Conservation (phyloP, 2,113 vertebrate species). For the Notarius lentiginosus region DNA sequence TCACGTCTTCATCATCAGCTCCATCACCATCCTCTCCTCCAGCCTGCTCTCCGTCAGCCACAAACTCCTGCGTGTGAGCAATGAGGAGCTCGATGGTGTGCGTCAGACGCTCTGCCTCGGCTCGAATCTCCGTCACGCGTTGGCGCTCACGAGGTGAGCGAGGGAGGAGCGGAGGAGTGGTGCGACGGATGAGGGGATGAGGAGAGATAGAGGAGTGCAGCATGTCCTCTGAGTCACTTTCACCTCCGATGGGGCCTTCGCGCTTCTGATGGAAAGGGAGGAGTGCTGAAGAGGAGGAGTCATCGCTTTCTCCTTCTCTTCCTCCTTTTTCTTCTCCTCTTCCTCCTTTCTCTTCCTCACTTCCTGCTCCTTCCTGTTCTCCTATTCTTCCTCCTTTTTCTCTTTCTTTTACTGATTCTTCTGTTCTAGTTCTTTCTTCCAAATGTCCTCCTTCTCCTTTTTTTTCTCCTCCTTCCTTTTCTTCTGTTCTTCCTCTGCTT, state of each 20-base stretch:
- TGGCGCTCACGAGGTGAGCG: constrained; percentile 65
- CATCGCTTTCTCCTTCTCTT: constrained; percentile 84
- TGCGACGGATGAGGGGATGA: constrained; percentile 80
- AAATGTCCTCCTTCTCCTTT: constrained; percentile 60
- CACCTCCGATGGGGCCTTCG: constrained; percentile 91
- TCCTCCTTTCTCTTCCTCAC: constrained; percentile 39
- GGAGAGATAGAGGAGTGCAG: constrained; percentile 80
- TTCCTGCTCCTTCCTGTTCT: not conserved
- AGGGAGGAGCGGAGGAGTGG: constrained; percentile 67
- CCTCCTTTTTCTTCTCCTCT: constrained; percentile 78
- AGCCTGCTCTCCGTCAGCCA: constrained; percentile 87
- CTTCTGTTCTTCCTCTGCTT: constrained; percentile 61
- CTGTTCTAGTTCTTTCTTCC: constrained; percentile 79
- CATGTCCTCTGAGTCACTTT: constrained; percentile 92
- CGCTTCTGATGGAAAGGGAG: constrained; percentile 93
- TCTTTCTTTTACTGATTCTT: constrained; percentile 50
- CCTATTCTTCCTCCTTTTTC: not conserved
- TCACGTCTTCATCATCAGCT: constrained; percentile 84
- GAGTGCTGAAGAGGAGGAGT: constrained; percentile 80
- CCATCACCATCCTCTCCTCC: constrained; percentile 78
- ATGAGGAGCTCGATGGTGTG: constrained; percentile 95
- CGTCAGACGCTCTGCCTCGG: constrained; percentile 88
- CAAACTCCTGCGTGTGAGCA: constrained; percentile 88
- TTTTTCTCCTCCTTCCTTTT: constrained; percentile 59
- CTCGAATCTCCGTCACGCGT: constrained; percentile 92